These are phyloP conservation scores for Clistopyga incitator DNA, from an alignment of 2,888 invertebrate genomes.

Conservation along the genomic window DNA sequence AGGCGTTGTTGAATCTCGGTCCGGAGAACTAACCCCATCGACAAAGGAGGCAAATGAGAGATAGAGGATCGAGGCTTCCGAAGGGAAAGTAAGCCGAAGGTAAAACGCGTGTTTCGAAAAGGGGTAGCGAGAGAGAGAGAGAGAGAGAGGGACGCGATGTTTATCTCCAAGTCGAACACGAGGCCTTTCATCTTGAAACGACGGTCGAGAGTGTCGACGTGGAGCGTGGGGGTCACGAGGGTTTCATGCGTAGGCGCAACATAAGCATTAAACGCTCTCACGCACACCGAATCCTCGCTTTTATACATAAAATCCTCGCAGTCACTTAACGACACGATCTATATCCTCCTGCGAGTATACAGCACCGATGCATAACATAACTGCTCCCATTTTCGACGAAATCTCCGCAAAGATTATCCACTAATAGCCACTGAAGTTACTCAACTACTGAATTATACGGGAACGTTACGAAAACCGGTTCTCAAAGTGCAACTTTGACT, in stretches of 20 bases:
- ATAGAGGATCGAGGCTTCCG: slow-evolving; percentile 1
- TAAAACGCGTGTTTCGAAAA: slow-evolving; percentile 10
- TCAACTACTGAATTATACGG: not conserved
- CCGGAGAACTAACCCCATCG: not conserved
- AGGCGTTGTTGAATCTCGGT: slow-evolving; percentile 4
- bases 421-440: not conserved
- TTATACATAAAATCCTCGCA: slow-evolving; percentile 2
- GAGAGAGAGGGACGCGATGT: slow-evolving; percentile 24
- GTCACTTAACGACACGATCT: slow-evolving; percentile 80
- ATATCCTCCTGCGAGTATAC: slow-evolving; percentile 81
- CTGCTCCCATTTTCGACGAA: slow-evolving; percentile 45
- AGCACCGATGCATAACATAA: slow-evolving; percentile 80
- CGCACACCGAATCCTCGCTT: slow-evolving; percentile 41
- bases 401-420: not conserved
- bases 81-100: slow-evolving; percentile 9
- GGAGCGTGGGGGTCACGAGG: not conserved
- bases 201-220: slow-evolving; percentile 5
- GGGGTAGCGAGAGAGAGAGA: not conserved
- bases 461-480: not conserved
- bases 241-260: slow-evolving; percentile 7
- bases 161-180: slow-evolving; percentile 21
- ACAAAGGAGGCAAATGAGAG: slow-evolving; percentile 7
- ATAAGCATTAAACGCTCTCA: slow-evolving; percentile 57
- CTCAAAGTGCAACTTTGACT: too few species aligned
- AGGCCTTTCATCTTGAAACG: slow-evolving; percentile 48